Conservation (phyloP, 2,797 vertebrate species). For the Gorsachius magnificus region DNA sequence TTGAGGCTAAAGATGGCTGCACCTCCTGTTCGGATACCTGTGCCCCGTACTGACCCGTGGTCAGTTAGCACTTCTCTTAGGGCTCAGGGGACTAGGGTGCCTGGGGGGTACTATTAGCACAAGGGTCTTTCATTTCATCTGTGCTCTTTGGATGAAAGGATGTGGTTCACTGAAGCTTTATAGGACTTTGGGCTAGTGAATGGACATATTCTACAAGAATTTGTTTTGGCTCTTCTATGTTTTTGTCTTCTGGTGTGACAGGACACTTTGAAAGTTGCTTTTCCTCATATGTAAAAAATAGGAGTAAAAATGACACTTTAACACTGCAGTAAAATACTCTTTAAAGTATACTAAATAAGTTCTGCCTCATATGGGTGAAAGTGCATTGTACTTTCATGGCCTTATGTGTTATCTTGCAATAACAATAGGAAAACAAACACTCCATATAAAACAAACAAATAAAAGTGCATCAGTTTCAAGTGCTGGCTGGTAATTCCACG, state of each 20-base stretch:
- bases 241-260: not conserved
- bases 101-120: fast-evolving
- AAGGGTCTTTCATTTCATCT: not conserved
- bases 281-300: not conserved
- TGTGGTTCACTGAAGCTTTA: not conserved
- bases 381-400: not conserved
- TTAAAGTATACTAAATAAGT: not conserved
- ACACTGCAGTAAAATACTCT: not conserved
- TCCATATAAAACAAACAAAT: not conserved
- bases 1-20: not conserved
- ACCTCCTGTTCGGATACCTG: not conserved
- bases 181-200: not conserved
- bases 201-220: not conserved
- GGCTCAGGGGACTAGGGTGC: not conserved
- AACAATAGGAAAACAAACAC: not conserved
- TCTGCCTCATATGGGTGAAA: not conserved
- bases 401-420: not conserved
- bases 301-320: not conserved
- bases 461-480: not conserved
- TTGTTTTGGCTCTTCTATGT: not conserved
- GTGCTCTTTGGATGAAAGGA: not conserved
- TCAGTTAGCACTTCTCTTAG: not conserved
- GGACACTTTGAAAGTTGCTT: not conserved
- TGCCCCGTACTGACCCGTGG: not conserved
- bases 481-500: not conserved